These are phyloP conservation scores for Dusona sp. DNA, from an alignment of 2,888 invertebrate species.

Conservation along the genomic window DNA sequence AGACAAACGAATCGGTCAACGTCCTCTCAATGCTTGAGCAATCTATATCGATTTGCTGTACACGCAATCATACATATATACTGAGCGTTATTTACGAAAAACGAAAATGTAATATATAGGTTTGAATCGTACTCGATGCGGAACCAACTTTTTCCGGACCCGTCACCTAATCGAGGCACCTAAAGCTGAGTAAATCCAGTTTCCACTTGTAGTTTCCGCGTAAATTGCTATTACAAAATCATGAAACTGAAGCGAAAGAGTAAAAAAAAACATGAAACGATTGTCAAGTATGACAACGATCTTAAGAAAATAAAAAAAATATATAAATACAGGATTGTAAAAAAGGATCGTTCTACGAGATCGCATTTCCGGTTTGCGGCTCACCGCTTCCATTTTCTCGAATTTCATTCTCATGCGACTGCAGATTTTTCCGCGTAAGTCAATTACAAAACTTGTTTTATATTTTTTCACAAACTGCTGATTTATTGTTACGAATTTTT, in stretches of 20 bases:
- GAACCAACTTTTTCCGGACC: slow-evolving; percentile 59
- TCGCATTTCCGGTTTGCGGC: slow-evolving; percentile 64
- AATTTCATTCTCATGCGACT: slow-evolving; percentile 38
- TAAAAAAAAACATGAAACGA: slow-evolving; percentile 48
- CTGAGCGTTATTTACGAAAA: background rate
- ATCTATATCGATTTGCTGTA: slow-evolving; percentile 3
- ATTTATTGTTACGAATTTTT: background rate
- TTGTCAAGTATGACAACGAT: slow-evolving; percentile 48
- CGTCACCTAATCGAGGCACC: slow-evolving; percentile 56
- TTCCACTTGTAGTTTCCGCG: slow-evolving; percentile 47
- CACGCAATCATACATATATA: background rate
- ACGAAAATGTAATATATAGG: slow-evolving; percentile 17
- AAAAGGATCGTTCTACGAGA: slow-evolving; percentile 30
- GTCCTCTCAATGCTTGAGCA: slow-evolving; percentile 4
- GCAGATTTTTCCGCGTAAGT: background rate
- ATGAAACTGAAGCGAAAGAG: slow-evolving; percentile 3
- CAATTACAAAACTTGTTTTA: background rate
- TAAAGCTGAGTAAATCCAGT: slow-evolving; percentile 43
- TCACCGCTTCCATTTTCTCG: slow-evolving; percentile 40
- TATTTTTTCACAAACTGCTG: background rate
- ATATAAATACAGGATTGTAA: slow-evolving; percentile 1
- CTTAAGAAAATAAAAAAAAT: slow-evolving; percentile 4
- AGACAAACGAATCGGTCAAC: slow-evolving; percentile 23
- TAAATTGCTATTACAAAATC: slow-evolving; percentile 64
- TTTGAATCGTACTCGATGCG: slow-evolving; percentile 57